Evolutionary conservation across 2,113 vertebrate genomes (phyloP).

Genomic region (Lophochroa leadbeateri): DNA sequence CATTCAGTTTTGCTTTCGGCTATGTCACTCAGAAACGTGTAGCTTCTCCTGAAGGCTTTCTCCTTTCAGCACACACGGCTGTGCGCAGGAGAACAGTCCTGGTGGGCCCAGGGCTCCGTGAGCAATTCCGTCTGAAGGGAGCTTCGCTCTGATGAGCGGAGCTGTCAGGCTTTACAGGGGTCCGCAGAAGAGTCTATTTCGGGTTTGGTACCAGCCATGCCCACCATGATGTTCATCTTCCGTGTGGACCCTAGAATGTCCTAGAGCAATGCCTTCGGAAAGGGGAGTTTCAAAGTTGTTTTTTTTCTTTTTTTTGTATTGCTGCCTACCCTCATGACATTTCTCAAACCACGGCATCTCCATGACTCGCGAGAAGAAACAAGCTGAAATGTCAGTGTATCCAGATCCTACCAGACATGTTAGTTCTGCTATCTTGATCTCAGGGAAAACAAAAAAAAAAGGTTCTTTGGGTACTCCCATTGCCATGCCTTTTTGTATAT

Average conservation of each 20-base stretch:
- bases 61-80: background rate
- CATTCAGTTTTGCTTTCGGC: background rate
- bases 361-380: background rate
- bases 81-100: background rate
- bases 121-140: background rate
- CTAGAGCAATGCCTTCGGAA: background rate
- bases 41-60: background rate
- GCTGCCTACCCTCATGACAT: fast-evolving
- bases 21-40: background rate
- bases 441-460: background rate
- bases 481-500: background rate
- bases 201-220: background rate
- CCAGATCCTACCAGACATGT: background rate
- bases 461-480: background rate
- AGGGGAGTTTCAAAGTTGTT: background rate
- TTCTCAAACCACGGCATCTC: background rate
- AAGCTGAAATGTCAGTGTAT: background rate
- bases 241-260: background rate
- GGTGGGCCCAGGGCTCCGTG: background rate
- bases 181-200: background rate
- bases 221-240: background rate
- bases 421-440: background rate
- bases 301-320: background rate
- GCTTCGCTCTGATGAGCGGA: background rate
- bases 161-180: background rate